phyloP scores from a whole-genome alignment of 2,113 vertebrate species.

The Rostratula benghalensis region DNA sequence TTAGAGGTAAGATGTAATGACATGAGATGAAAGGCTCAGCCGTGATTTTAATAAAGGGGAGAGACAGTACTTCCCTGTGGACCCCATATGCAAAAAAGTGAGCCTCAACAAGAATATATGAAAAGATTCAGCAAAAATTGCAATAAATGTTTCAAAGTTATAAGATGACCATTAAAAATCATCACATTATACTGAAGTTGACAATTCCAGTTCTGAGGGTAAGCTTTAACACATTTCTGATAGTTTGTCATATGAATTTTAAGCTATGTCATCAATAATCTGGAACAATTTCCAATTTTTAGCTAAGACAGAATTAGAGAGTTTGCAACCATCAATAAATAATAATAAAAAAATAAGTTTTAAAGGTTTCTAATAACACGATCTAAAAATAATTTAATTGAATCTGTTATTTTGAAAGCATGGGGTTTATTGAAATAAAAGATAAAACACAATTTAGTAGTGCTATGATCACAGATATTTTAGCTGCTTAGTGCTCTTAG shows the following conservation, averaged over 20 bases:
- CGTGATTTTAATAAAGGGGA: constrained; percentile 33
- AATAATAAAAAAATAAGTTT: not conserved
- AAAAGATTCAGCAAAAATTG: not conserved
- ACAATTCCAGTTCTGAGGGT: not conserved
- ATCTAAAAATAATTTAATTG: not conserved
- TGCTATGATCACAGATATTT: not conserved
- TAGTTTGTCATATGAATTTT: not conserved
- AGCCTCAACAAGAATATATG: constrained; percentile 5
- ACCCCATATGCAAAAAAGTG: not conserved
- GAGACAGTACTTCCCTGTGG: constrained; percentile 25
- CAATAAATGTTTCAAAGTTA: not conserved
- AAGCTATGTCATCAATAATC: not conserved
- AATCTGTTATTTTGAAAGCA: not conserved
- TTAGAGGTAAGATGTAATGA: constrained; percentile 55
- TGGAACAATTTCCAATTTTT: not conserved
- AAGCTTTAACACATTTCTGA: not conserved
- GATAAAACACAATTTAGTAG: not conserved
- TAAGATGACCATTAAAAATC: constrained; percentile 12
- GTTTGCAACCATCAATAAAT: not conserved
- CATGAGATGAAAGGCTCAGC: constrained; percentile 36
- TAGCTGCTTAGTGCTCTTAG: not conserved
- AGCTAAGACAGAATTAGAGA: not conserved
- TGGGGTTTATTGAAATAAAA: not conserved
- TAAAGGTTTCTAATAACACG: not conserved
- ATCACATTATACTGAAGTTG: not conserved